Conservation (phyloP, 2,113 vertebrate species). For the Sus scrofa region DNA sequence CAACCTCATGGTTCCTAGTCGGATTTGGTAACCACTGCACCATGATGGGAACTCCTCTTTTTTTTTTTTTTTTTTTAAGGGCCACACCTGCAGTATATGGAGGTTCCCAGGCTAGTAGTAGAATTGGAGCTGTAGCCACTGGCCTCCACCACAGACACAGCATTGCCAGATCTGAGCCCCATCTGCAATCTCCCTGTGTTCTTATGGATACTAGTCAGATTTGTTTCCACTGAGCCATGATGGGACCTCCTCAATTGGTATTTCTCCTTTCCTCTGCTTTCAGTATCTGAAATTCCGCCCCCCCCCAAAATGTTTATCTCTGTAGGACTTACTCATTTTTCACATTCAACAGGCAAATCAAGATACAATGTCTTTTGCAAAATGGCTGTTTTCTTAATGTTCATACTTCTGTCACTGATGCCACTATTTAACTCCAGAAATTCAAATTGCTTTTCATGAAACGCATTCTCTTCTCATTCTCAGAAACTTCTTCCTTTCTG, state of each 20-base stretch:
- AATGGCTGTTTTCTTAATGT: not conserved
- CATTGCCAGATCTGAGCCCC: too few species aligned
- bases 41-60: too few species aligned
- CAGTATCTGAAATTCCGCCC: conserved; percentile 3
- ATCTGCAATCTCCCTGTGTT: too few species aligned
- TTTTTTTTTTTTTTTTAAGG: too few species aligned
- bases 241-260: not conserved
- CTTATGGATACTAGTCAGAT: too few species aligned
- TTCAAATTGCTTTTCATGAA: not conserved
- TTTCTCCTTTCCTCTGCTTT: not conserved
- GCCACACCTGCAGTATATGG: too few species aligned
- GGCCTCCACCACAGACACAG: too few species aligned
- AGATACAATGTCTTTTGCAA: not conserved
- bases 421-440: not conserved
- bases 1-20: too few species aligned
- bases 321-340: not conserved
- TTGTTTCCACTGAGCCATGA: too few species aligned
- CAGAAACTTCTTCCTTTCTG: not conserved
- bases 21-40: too few species aligned
- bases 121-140: too few species aligned
- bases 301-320: not conserved
- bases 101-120: too few species aligned
- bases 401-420: not conserved
- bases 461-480: not conserved
- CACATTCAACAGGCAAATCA: not conserved